A percentile compares a stretch with the other conserved stretches of the same genome.
Evolutionary conservation across 2,113 vertebrate genomes (phyloP).

Genomic region (Mohoua ochrocephala): DNA sequence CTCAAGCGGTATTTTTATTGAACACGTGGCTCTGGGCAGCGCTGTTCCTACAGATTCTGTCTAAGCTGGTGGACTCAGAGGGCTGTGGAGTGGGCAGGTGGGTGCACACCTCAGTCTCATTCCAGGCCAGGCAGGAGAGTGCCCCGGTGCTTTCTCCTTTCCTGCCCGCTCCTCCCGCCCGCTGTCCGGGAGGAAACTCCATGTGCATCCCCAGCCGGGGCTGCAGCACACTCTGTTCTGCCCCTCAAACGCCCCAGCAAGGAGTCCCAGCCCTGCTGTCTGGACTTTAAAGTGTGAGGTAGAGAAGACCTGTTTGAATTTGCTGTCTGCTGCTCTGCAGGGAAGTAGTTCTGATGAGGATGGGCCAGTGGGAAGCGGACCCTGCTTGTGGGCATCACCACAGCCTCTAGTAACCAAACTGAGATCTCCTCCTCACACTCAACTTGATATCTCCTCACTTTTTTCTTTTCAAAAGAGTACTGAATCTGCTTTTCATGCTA

Average conservation of each 20-base stretch:
- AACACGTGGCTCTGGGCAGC: neutral
- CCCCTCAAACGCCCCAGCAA: rapidly evolving
- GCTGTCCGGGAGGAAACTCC: rapidly evolving
- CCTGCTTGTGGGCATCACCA: neutral
- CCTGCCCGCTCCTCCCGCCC: rapidly evolving
- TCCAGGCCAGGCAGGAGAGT: neutral
- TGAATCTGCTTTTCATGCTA: neutral
- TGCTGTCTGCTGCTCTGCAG: neutral
- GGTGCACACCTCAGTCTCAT: neutral
- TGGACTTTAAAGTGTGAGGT: neutral
- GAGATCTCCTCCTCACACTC: neutral
- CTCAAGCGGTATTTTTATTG: neutral
- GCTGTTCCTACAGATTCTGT: neutral
- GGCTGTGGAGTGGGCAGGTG: neutral
- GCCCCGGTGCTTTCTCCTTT: neutral
- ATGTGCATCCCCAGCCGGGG: rapidly evolving
- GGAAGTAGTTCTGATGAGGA: neutral
- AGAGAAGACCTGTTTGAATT: neutral
- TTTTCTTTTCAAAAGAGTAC: neutral
- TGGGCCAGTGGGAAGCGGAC: neutral
- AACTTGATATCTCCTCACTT: neutral
- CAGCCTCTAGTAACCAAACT: neutral
- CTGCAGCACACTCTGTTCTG: neutral
- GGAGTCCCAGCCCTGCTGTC: neutral
- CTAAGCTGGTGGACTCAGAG: neutral